Percentiles rank a stretch among this genome's conserved stretches.
Evolutionary conservation across 2,888 invertebrate genomes (phyloP).

Genomic region (Strigamia transsilvanica): DNA sequence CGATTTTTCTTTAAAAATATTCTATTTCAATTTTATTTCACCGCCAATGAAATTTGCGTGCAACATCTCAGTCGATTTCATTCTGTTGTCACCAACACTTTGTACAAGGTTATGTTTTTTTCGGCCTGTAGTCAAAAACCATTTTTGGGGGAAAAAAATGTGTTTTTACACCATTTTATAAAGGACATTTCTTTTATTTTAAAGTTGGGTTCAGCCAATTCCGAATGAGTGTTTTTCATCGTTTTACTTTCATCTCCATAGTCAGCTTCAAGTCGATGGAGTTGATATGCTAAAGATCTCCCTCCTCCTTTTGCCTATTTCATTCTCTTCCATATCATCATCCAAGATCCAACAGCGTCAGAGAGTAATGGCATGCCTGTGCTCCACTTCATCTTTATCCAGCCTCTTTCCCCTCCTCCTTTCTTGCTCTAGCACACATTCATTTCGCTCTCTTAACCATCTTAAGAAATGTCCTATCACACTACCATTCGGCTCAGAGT

Average conservation of each 20-base stretch:
- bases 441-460: background rate
- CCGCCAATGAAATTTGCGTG: background rate
- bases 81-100: no score
- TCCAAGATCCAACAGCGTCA: conserved; percentile 12
- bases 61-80: no score
- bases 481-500: background rate
- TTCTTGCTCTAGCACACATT: conserved; percentile 11
- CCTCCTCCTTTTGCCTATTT: conserved; percentile 35
- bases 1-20: no score
- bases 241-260: conserved; percentile 18
- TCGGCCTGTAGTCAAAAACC: background rate
- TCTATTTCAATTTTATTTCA: no score
- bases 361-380: conserved; percentile 30
- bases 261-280: conserved; percentile 6
- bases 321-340: conserved; percentile 31
- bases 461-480: background rate
- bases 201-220: background rate
- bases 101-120: no score
- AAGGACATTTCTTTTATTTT: conserved; percentile 3
- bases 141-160: background rate
- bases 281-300: conserved; percentile 40
- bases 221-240: conserved; percentile 22
- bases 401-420: background rate
- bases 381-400: conserved; percentile 38
- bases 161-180: conserved; percentile 18